Conservation (phyloP, 1,140 invertebrate species). For the Watersipora subatra region DNA sequence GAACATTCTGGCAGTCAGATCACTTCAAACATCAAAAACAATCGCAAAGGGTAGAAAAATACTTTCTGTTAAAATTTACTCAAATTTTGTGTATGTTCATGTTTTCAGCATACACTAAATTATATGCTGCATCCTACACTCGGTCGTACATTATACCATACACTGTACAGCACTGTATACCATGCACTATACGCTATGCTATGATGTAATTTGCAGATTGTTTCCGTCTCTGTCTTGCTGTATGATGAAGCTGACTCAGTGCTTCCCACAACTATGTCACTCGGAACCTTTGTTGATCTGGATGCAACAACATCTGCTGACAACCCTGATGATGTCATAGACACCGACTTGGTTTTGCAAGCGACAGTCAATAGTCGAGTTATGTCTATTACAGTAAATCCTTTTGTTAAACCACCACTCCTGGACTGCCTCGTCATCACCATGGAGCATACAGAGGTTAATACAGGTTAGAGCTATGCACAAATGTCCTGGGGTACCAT, state of each 20-base stretch:
- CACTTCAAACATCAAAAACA: no score
- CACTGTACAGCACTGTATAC: no score
- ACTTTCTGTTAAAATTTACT: no score
- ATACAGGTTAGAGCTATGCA: no score
- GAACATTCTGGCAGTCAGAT: no score
- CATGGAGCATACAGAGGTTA: background rate
- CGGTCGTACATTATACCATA: no score
- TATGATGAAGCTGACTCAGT: background rate
- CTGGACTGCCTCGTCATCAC: background rate
- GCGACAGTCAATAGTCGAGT: background rate
- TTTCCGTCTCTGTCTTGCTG: background rate
- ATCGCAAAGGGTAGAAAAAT: no score
- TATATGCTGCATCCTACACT: no score
- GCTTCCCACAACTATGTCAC: background rate
- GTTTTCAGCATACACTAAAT: no score
- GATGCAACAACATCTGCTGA: background rate
- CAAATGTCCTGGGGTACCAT: no score
- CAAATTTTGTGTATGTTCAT: no score
- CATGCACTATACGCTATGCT: no score
- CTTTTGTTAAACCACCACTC: background rate
- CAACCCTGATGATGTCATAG: background rate
- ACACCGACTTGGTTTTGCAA: background rate
- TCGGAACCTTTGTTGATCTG: background rate
- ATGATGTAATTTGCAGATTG: background rate
- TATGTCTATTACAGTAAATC: background rate